Conservation (phyloP, 2,888 invertebrate genomes). For the Chymomyza amoena region DNA sequence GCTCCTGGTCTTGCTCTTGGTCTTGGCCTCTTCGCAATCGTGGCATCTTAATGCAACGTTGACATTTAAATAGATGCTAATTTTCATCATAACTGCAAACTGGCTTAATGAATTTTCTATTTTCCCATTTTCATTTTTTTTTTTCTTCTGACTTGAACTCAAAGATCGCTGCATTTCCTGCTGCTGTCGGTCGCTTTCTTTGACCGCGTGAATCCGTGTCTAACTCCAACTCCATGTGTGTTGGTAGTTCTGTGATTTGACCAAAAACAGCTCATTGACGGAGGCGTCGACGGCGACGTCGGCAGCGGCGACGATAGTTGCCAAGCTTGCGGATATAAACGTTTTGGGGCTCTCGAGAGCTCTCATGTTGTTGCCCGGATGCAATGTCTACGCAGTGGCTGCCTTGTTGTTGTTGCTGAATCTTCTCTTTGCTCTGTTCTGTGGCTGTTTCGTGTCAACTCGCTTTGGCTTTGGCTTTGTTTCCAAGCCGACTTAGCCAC, state of each 20-base stretch:
- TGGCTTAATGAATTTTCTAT: conserved; percentile 2
- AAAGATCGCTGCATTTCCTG: conserved; percentile 46
- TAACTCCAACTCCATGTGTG: neutral
- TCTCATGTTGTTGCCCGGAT: conserved; percentile 63
- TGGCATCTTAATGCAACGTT: conserved; percentile 63
- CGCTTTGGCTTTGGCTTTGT: conserved; percentile 49
- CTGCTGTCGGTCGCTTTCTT: conserved; percentile 60
- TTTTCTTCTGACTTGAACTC: neutral
- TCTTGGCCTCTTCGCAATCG: conserved; percentile 44
- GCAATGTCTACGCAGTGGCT: conserved; percentile 50
- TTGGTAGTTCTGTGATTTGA: conserved; percentile 49
- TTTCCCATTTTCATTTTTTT: neutral
- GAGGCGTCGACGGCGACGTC: neutral
- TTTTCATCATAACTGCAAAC: conserved; percentile 54
- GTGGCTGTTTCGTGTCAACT: conserved; percentile 63
- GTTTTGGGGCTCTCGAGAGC: conserved; percentile 46
- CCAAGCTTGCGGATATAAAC: conserved; percentile 66
- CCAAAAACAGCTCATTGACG: conserved; percentile 51
- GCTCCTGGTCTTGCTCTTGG: neutral
- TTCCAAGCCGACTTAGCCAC: conserved; percentile 36
- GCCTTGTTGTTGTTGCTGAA: conserved; percentile 38
- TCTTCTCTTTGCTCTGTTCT: conserved; percentile 15
- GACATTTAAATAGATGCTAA: conserved; percentile 71
- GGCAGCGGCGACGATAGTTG: neutral
- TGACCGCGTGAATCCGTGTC: conserved; percentile 65